Base-by-base conservation (phyloP, 1,140 invertebrate species). In the Chironomus striatipennis region DNA sequence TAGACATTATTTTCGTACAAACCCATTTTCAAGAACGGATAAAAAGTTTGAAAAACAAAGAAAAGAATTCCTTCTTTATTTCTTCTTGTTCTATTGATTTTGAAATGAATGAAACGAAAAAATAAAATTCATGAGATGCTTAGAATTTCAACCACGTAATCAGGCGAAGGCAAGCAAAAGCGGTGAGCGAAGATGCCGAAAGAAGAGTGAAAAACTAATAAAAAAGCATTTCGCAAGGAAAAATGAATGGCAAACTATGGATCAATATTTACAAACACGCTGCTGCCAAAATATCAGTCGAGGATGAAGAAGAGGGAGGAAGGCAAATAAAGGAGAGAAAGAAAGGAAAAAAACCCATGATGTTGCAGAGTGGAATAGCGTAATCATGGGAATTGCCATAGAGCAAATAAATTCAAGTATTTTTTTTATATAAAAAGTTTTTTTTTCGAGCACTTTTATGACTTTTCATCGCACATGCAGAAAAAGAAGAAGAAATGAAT, bases 211-310 rank as follows among this genome's bases (percentile, higher is more conserved):
- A 21, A 70, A 70, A 70, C 65, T 70, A 70, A 70, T 70, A 70
- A 70, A 70, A 70, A 70, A 21, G 65, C 7, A 70, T 18, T 20
- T 70, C 65, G 65, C 9, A 18, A 70, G 65, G 17, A 7, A 21
- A 70, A 18, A 12, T 12, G 47, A 57, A 57, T 57, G 47, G 47
- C 47, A 57, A 70, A 70, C 65, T 70, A 70, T 70, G 17, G 65
- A 70, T 70, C 65, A 70, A 70, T 70, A 70, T 70, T 70, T 70
- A 70, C 65, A 70, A 21, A 70, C 65, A 70, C 65, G n/a, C 47
- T 34, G 18, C 17, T 70, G 65, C 65, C 65, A 70, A 70, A 70
- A 70, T 70, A 70, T 70, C 20, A 57, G 47, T 57, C 47, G 47
- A 57, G n/a, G n/a, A 57, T 57, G 47, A 57, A 57, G n/a, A n/a